These are phyloP conservation scores for Lophochroa leadbeateri DNA, from an alignment of 2,113 vertebrate species.

Conservation along the genomic window DNA sequence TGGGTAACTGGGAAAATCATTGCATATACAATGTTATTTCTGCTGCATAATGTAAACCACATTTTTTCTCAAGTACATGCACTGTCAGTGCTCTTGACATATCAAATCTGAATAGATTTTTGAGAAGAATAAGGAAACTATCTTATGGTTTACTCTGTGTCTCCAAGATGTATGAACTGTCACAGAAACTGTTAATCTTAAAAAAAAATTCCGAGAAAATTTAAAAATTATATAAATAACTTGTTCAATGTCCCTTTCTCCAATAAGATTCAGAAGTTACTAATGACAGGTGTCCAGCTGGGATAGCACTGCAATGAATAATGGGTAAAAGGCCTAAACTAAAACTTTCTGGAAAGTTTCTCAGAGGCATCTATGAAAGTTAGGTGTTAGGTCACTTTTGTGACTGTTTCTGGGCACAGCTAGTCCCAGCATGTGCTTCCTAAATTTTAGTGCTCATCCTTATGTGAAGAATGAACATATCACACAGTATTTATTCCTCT, in stretches of 20 bases:
- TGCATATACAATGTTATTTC: background rate
- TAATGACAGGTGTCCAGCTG: background rate
- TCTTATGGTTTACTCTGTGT: background rate
- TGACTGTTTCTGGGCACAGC: background rate
- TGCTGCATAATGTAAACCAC: background rate
- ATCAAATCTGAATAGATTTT: background rate
- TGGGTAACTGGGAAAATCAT: background rate
- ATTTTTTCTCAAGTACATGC: background rate
- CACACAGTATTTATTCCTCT: background rate
- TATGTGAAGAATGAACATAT: background rate
- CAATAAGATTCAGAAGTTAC: background rate
- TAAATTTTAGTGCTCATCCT: background rate
- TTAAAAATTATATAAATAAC: background rate
- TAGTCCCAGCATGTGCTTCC: background rate
- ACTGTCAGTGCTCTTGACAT: background rate
- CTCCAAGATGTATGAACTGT: background rate
- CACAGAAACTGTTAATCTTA: background rate
- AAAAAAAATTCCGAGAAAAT: background rate
- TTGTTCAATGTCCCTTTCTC: background rate
- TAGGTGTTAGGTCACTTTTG: background rate
- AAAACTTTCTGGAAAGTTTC: background rate
- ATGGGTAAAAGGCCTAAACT: background rate
- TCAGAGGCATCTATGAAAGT: background rate
- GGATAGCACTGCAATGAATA: fast-evolving
- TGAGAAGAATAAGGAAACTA: background rate